phyloP scores from a whole-genome alignment of 2,888 invertebrate genomes.

The Pemphredon lugubris region DNA sequence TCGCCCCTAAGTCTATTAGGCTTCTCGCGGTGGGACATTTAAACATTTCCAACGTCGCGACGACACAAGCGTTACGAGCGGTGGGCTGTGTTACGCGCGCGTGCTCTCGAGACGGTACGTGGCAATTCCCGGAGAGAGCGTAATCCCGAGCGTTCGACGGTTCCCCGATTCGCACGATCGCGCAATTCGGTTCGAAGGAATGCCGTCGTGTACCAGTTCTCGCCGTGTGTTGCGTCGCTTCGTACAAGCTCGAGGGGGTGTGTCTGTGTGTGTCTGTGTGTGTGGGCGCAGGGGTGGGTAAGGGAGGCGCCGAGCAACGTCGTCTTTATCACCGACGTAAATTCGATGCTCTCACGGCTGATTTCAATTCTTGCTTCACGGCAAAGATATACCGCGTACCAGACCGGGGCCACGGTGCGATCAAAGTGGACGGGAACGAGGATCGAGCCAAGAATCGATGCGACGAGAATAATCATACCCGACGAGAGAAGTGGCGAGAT shows the following conservation, averaged over 20 bases:
- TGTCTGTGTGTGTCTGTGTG: slow-evolving; percentile 1
- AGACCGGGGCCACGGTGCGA: too few relatives aligned
- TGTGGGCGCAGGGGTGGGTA: slow-evolving; percentile 5
- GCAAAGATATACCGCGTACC: slow-evolving; percentile 34
- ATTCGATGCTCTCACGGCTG: slow-evolving; percentile 56
- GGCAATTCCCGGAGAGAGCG: slow-evolving; percentile 56
- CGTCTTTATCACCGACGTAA: slow-evolving; percentile 58
- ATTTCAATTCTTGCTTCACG: slow-evolving; percentile 53
- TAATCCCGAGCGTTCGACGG: slow-evolving; percentile 60
- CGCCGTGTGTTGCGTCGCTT: not conserved
- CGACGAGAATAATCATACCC: slow-evolving; percentile 18
- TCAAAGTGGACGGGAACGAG: slow-evolving; percentile 15
- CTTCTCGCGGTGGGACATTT: slow-evolving; percentile 60
- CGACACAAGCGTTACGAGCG: slow-evolving; percentile 8
- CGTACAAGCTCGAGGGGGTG: not conserved
- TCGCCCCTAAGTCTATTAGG: slow-evolving; percentile 56
- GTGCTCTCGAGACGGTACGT: slow-evolving; percentile 46
- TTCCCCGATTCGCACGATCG: slow-evolving; percentile 64
- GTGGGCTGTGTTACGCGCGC: slow-evolving; percentile 23
- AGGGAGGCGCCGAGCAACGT: slow-evolving; percentile 23
- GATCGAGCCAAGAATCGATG: slow-evolving; percentile 21
- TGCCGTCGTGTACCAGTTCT: slow-evolving; percentile 26
- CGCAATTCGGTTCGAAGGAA: slow-evolving; percentile 55
- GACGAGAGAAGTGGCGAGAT: not conserved
- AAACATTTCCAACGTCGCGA: slow-evolving; percentile 58